phyloP scores from a whole-genome alignment of 2,888 invertebrate genomes.

The Dromius quadrimaculatus region DNA sequence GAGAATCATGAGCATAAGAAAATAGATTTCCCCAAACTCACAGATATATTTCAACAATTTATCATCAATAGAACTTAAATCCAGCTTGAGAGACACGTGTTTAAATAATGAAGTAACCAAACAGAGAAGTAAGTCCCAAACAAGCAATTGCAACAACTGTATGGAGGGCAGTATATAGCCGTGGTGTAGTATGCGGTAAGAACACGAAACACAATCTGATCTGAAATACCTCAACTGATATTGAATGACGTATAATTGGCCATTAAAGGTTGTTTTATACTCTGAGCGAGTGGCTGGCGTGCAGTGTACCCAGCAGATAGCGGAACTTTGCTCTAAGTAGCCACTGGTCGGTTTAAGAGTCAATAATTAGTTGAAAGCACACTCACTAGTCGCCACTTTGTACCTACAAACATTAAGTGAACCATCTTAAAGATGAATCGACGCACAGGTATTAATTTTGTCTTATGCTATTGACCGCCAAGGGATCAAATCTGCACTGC shows the following conservation, averaged over 20 bases:
- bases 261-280: slow-evolving; percentile 54
- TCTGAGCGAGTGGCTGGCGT: slow-evolving; percentile 10
- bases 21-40: too few relatives aligned
- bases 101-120: too few relatives aligned
- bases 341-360: slow-evolving; percentile 61
- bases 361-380: slow-evolving; percentile 65
- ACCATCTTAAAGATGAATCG: slow-evolving; percentile 40
- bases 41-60: too few relatives aligned
- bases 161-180: too few relatives aligned
- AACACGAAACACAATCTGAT: slow-evolving; percentile 39
- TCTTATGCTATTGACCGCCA: slow-evolving; percentile 32
- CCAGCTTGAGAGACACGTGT: too few relatives aligned
- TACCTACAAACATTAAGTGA: slow-evolving; percentile 8
- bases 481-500: slow-evolving; percentile 27
- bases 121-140: too few relatives aligned
- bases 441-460: slow-evolving; percentile 31
- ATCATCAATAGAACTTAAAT: too few relatives aligned
- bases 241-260: slow-evolving; percentile 53
- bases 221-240: slow-evolving; percentile 48
- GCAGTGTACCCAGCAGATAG: slow-evolving; percentile 25
- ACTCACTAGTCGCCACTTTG: slow-evolving; percentile 55
- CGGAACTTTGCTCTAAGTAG: slow-evolving; percentile 59
- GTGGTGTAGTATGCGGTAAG: too few relatives aligned
- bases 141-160: too few relatives aligned
- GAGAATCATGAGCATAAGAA: too few relatives aligned